Percentiles rank a stretch among this genome's conserved stretches.
Conservation (phyloP, 2,797 vertebrate genomes). For the Aldrovandia affinis region DNA sequence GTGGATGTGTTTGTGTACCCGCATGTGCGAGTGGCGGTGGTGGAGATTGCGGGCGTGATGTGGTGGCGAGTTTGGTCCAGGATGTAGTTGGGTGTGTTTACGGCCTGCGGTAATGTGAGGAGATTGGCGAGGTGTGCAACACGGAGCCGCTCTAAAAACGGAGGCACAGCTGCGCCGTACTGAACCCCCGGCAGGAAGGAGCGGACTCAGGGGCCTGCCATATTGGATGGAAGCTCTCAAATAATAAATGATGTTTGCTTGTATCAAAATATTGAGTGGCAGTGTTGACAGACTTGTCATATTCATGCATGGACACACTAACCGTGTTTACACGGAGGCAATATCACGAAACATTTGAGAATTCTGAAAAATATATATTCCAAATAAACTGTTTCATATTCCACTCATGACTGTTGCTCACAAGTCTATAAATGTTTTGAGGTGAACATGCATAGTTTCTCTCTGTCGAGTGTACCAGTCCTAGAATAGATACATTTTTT, state of each 20-base stretch:
- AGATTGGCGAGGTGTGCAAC: slow-evolving; percentile 55
- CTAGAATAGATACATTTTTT: too few species aligned
- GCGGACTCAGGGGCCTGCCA: not conserved
- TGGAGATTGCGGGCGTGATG: slow-evolving; percentile 18
- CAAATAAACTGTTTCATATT: not conserved
- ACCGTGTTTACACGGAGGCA: too few species aligned
- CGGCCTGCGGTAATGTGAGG: slow-evolving; percentile 63
- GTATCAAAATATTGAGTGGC: not conserved
- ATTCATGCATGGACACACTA: not conserved
- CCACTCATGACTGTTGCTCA: too few species aligned
- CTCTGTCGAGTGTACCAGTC: too few species aligned
- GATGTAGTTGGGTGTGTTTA: slow-evolving; percentile 39
- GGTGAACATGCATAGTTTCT: not conserved
- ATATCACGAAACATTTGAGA: too few species aligned
- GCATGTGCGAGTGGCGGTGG: not conserved
- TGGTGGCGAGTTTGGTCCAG: slow-evolving; percentile 1
- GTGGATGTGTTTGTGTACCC: not conserved
- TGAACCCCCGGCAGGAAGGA: not conserved
- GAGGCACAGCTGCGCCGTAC: slow-evolving; percentile 66
- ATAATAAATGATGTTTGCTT: not conserved
- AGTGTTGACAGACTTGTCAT: not conserved
- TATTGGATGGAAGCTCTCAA: not conserved
- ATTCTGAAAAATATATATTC: not conserved
- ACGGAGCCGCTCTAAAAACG: slow-evolving; percentile 72
- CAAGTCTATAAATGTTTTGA: too few species aligned